Percentiles rank a stretch among this genome's conserved stretches.
Conservation (phyloP, 2,797 vertebrate genomes). For the Myiotriccus ornatus region DNA sequence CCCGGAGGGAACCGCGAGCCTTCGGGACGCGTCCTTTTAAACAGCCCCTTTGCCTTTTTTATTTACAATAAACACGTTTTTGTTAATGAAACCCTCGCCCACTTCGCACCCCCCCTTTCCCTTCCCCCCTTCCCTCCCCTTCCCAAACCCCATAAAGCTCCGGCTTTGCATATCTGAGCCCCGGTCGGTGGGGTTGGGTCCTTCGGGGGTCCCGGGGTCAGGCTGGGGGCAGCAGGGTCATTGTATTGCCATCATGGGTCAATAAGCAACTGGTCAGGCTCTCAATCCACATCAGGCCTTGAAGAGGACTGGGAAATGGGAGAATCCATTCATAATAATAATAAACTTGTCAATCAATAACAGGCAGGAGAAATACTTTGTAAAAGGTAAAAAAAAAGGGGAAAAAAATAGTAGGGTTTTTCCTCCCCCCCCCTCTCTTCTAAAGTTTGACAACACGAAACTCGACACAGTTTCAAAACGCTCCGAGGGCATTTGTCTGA, state of each 20-base stretch:
- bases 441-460: not conserved
- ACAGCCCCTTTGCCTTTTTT: not conserved
- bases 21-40: not conserved
- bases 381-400: not conserved
- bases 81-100: not conserved
- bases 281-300: conserved; percentile 59
- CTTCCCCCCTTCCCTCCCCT: not conserved
- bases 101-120: not conserved
- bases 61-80: conserved; percentile 23
- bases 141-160: not conserved
- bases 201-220: conserved; percentile 61
- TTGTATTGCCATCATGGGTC: conserved; percentile 63
- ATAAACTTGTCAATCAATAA: conserved; percentile 63
- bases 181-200: conserved; percentile 28
- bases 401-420: not conserved
- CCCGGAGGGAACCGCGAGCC: not conserved
- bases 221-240: conserved; percentile 57
- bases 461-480: not conserved
- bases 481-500: not conserved
- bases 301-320: conserved; percentile 59
- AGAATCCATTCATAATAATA: conserved; percentile 66
- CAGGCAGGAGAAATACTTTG: conserved; percentile 40
- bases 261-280: conserved; percentile 64
- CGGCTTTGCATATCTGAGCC: conserved; percentile 30
- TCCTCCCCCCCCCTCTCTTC: not conserved